Evolutionary conservation across 1,140 invertebrate species (phyloP).

Genomic region (Drosophila watanabei): DNA sequence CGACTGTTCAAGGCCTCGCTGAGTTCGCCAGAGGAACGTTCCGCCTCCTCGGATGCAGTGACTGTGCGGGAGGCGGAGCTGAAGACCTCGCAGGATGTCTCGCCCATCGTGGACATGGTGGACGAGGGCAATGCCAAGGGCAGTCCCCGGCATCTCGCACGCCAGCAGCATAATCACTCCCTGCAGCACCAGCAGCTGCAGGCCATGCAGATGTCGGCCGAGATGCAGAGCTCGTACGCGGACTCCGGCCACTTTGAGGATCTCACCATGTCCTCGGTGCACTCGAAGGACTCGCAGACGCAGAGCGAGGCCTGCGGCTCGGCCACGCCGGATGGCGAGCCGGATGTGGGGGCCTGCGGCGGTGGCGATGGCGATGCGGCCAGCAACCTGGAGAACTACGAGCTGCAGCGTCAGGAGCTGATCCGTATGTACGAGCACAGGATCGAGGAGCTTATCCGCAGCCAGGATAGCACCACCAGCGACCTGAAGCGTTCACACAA

Average conservation of each 20-base stretch:
- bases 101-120: conserved; percentile 85
- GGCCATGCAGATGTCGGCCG: conserved; percentile 81
- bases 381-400: conserved; percentile 76
- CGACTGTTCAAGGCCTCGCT: conserved; percentile 92
- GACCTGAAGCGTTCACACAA: conserved; percentile 92
- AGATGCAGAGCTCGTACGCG: conserved; percentile 90
- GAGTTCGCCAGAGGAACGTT: conserved; percentile 90
- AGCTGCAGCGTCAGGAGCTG: conserved; percentile 89
- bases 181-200: conserved; percentile 59
- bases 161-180: conserved; percentile 38
- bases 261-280: conserved; percentile 89
- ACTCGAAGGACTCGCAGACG: conserved; percentile 90
- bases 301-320: conserved; percentile 87
- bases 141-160: conserved; percentile 85
- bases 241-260: conserved; percentile 95
- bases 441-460: conserved; percentile 90
- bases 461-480: conserved; percentile 90
- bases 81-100: conserved; percentile 86
- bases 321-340: conserved; percentile 69
- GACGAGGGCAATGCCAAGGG: conserved; percentile 85
- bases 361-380: conserved; percentile 17
- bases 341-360: conserved; percentile 21
- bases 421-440: conserved; percentile 90
- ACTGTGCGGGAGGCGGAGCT: conserved; percentile 89
- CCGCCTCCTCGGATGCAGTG: conserved; percentile 91